These are phyloP conservation scores for Pristionchus maxplancki DNA, from an alignment of 2,888 invertebrate genomes.

Conservation along the genomic window DNA sequence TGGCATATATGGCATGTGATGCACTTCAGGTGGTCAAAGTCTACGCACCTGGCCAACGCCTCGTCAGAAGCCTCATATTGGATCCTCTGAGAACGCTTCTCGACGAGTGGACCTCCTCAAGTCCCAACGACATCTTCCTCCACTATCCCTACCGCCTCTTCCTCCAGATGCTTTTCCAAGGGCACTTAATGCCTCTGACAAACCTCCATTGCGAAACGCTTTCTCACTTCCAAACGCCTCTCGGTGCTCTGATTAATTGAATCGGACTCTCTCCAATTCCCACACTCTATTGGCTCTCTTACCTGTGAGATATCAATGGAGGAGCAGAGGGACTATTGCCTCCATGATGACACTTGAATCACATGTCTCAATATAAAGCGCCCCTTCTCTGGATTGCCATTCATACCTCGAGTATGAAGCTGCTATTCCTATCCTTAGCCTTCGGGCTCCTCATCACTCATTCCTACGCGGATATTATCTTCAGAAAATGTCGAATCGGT, in stretches of 20 bases:
- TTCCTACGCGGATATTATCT: no score
- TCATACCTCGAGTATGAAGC: conserved; percentile 9
- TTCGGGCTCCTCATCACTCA: neutral
- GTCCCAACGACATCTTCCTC: neutral
- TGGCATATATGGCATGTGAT: no score
- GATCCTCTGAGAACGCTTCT: neutral
- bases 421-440: neutral
- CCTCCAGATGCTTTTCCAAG: neutral
- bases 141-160: neutral
- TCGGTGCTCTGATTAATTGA: no score
- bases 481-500: no score
- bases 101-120: neutral
- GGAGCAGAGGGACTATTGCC: neutral
- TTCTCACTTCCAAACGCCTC: neutral
- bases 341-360: neutral
- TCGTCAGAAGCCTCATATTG: neutral
- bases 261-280: no score
- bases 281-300: neutral
- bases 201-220: neutral
- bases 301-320: neutral
- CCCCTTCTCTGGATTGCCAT: neutral
- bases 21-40: neutral
- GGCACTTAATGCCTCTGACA: neutral
- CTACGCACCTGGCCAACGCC: neutral
- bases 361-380: neutral